Base-by-base conservation (phyloP, 2,888 invertebrate genomes). In the Tetramorium bicarinatum region DNA sequence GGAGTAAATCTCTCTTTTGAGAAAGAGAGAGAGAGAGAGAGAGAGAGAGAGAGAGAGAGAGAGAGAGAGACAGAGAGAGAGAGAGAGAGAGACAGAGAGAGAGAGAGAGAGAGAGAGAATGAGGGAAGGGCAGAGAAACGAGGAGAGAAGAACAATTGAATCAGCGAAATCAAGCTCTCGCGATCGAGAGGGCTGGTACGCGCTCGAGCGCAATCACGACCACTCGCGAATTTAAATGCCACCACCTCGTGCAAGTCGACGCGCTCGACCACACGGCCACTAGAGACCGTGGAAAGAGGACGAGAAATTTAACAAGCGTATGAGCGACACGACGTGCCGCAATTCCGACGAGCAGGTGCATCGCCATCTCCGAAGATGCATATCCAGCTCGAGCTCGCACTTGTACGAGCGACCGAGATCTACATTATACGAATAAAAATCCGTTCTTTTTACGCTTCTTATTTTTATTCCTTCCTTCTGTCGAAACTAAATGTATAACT, bases 171-270 rank as follows among this genome's bases (percentile, higher is more conserved):
- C 87, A 89, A 89, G 86, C 87, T 54, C 66, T 76, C 79, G 71
- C 83, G 84, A 76, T 84, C 76, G 87, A 84, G 83, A 75, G 87
- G 21, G 38, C 15, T 38, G 71, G 71, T 80, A 79, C 79, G 83
- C 56, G 61, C 54, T 47, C 76, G 75, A 75, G 80, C 38, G 85
- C 90, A 89, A 92, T 91, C 90, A 87, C 87, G 88, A 88, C 74
- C 29, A 84, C 75, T 82, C 64, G 81, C 85, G 93, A 92, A 93
- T 93, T 93, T 90, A 90, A 93, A 93, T 92, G 88, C 86, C 52
- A 41, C 41, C 52, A 47, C n/a, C 34, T 38, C 21, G 44, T 76
- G 80, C 80, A 67, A 83, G 86, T 80, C 66, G 38, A 59, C 49
- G 38, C n/a, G 47, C 49, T 80, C 74, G 49, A 7, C 49, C 59